These are phyloP conservation scores for Ophthalmolycus amberensis DNA, from an alignment of 2,113 vertebrate species.

Conservation along the genomic window DNA sequence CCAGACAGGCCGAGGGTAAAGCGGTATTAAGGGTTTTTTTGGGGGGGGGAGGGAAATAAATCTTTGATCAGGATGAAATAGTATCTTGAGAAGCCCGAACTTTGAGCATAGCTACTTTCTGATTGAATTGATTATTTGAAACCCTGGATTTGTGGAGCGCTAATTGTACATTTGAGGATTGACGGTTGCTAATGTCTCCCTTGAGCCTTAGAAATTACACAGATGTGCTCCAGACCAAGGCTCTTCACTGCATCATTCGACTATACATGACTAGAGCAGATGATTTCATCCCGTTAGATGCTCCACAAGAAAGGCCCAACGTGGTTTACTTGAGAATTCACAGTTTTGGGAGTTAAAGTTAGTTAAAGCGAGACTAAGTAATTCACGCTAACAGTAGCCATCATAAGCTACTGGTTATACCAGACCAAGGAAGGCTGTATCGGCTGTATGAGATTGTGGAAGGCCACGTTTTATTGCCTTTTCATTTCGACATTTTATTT, in stretches of 20 bases:
- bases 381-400: background rate
- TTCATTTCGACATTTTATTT: background rate
- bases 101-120: slow-evolving; percentile 9
- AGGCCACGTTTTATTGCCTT: background rate
- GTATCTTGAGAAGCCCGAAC: slow-evolving; percentile 16
- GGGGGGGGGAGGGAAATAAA: background rate
- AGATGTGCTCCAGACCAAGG: slow-evolving; percentile 22
- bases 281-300: slow-evolving; percentile 1
- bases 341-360: background rate
- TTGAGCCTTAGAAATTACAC: background rate
- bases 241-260: background rate
- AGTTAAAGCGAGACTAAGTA: background rate
- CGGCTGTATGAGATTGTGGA: too few relatives aligned
- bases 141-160: background rate
- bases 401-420: background rate
- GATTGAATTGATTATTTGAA: slow-evolving; percentile 46
- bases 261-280: background rate
- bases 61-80: slow-evolving; percentile 53
- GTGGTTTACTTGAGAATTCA: background rate
- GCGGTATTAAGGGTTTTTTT: background rate
- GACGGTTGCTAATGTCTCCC: slow-evolving; percentile 15
- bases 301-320: background rate
- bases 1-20: slow-evolving; percentile 43
- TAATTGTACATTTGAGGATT: slow-evolving; percentile 16
- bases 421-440: background rate